phyloP scores from a whole-genome alignment of 2,797 vertebrate genomes.

The Carcharodon carcharias region DNA sequence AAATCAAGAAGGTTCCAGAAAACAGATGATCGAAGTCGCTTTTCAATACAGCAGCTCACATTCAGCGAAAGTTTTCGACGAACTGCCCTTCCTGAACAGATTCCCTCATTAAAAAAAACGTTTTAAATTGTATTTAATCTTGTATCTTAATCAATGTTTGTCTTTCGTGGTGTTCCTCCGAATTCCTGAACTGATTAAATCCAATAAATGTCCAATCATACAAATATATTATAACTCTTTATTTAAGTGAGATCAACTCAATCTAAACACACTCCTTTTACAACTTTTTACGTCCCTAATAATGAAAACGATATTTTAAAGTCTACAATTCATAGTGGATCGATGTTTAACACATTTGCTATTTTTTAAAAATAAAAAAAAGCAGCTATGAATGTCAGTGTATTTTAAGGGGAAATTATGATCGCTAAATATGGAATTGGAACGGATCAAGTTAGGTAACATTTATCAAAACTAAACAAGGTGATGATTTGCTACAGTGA shows the following conservation, averaged over 20 bases:
- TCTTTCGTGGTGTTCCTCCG: not conserved
- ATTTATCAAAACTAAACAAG: not conserved
- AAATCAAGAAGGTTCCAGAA: not conserved
- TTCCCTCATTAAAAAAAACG: not conserved
- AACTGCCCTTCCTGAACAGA: too few species aligned
- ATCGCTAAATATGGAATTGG: not conserved
- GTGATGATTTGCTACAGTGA: not conserved
- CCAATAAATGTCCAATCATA: not conserved
- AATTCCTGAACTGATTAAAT: not conserved
- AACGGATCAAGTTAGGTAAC: not conserved
- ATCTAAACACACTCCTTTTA: not conserved
- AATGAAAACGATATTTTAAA: too few species aligned
- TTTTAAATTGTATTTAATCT: not conserved
- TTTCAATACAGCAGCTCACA: not conserved
- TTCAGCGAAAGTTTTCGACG: not conserved
- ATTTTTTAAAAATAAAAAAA: too few species aligned
- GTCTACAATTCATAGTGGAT: not conserved
- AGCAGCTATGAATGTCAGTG: not conserved
- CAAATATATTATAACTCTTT: not conserved
- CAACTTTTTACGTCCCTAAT: not conserved
- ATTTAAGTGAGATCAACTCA: not conserved
- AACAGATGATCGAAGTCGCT: not conserved
- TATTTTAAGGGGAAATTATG: not conserved
- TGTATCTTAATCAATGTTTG: not conserved
- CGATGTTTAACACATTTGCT: not conserved